Conservation (phyloP, 2,888 invertebrate genomes). For the Anodontia alba region DNA sequence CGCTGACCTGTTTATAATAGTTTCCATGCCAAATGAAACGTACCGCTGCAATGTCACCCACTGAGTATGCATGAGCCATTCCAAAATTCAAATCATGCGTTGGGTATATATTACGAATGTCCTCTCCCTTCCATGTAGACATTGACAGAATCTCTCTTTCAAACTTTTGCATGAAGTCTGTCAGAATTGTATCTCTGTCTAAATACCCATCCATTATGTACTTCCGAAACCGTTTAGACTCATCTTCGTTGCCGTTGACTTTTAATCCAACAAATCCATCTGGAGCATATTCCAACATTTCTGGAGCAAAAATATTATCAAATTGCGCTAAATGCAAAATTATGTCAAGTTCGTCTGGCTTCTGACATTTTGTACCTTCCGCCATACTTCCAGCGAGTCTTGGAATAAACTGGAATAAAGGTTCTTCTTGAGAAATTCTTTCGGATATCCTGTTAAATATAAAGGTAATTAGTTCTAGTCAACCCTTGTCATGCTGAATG, state of each 20-base stretch:
- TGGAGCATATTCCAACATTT: not conserved
- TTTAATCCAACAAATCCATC: not conserved
- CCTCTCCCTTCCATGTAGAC: not conserved
- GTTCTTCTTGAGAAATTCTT: not conserved
- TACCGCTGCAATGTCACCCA: not conserved
- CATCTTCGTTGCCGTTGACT: not conserved
- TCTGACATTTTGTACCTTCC: conserved; percentile 18
- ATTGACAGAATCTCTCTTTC: not conserved
- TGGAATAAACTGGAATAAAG: conserved; percentile 8
- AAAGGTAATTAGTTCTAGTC: not conserved
- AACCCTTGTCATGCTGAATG: too few relatives aligned
- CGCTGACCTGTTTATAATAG: not conserved
- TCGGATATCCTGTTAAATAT: not conserved
- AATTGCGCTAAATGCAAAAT: not conserved
- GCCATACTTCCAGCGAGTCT: conserved; percentile 14
- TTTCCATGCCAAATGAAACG: conserved; percentile 15
- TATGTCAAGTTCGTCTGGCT: conserved; percentile 18
- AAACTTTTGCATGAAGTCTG: not conserved
- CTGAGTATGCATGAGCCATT: not conserved
- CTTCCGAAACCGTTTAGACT: not conserved
- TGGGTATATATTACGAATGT: not conserved
- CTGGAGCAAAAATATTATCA: conserved; percentile 2
- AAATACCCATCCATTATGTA: conserved; percentile 18
- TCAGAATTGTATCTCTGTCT: conserved; percentile 15
- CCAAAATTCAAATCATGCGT: not conserved